These are phyloP conservation scores for Agriopis aurantiaria DNA, from an alignment of 2,888 invertebrate genomes.

Conservation along the genomic window DNA sequence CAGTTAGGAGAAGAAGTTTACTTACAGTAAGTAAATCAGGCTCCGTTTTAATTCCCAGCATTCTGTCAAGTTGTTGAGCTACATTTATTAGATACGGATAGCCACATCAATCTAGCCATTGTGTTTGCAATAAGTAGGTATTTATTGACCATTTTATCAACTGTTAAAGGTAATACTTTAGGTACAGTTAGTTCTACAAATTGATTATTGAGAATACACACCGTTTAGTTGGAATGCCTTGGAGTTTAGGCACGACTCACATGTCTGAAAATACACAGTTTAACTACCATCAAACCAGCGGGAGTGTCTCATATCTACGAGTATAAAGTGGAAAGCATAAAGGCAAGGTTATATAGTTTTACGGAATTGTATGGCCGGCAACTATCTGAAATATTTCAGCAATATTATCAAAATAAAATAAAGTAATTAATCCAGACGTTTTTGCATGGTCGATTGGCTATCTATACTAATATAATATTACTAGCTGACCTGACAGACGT, in stretches of 20 bases:
- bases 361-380: background rate
- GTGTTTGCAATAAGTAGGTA: background rate
- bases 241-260: conserved; percentile 9
- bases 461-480: too few relatives aligned
- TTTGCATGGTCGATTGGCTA: background rate
- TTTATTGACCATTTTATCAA: background rate
- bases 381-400: background rate
- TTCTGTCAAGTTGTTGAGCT: background rate
- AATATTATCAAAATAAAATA: background rate
- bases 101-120: too few relatives aligned
- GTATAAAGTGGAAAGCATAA: conserved; percentile 15
- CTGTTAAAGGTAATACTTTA: background rate
- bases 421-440: background rate
- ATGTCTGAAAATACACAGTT: conserved; percentile 29
- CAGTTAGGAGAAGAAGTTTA: background rate
- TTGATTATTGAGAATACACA: conserved; percentile 11
- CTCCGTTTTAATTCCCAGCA: background rate
- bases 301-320: conserved; percentile 16
- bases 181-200: conserved; percentile 8
- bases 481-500: too few relatives aligned
- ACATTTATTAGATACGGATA: background rate
- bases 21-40: background rate
- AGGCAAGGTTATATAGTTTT: background rate
- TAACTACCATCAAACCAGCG: conserved; percentile 32
- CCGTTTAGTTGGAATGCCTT: conserved; percentile 14